A percentile compares a stretch with the other conserved stretches of the same genome.
These are phyloP conservation scores for Ruditapes philippinarum DNA, from an alignment of 1,140 invertebrate genomes.

Conservation along the genomic window DNA sequence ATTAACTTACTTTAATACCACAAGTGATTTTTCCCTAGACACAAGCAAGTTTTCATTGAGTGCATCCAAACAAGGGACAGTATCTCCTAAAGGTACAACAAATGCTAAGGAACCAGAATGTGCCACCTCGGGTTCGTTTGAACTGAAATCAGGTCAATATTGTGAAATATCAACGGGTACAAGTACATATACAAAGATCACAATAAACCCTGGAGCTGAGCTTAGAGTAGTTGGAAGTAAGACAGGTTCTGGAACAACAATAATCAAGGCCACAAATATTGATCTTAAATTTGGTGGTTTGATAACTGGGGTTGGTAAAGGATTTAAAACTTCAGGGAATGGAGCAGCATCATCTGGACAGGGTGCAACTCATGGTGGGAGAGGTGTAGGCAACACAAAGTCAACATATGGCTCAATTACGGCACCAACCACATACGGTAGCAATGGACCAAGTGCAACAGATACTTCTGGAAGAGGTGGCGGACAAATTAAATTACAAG, in stretches of 20 bases:
- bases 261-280: constrained; percentile 70
- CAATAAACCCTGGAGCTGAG: constrained; percentile 71
- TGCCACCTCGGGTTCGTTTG: constrained; percentile 20
- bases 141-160: constrained; percentile 63
- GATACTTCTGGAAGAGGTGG: constrained; percentile 72
- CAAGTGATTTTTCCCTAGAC: constrained; percentile 43
- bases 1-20: constrained; percentile 66
- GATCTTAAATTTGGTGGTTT: constrained; percentile 70
- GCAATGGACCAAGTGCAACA: constrained; percentile 74
- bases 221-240: constrained; percentile 72
- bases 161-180: constrained; percentile 69
- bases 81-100: constrained; percentile 19
- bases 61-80: not conserved
- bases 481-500: constrained; percentile 75
- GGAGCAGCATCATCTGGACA: constrained; percentile 64
- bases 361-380: constrained; percentile 75
- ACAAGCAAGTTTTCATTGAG: constrained; percentile 31
- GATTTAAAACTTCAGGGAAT: constrained; percentile 66
- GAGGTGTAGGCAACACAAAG: constrained; percentile 67
- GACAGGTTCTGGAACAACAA: constrained; percentile 70
- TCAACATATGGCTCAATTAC: constrained; percentile 73
- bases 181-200: constrained; percentile 68
- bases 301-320: constrained; percentile 72
- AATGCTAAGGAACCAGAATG: constrained; percentile 47
- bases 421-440: constrained; percentile 75